Base-by-base conservation (phyloP, 2,797 vertebrate species). In the Thunnus albacares region DNA sequence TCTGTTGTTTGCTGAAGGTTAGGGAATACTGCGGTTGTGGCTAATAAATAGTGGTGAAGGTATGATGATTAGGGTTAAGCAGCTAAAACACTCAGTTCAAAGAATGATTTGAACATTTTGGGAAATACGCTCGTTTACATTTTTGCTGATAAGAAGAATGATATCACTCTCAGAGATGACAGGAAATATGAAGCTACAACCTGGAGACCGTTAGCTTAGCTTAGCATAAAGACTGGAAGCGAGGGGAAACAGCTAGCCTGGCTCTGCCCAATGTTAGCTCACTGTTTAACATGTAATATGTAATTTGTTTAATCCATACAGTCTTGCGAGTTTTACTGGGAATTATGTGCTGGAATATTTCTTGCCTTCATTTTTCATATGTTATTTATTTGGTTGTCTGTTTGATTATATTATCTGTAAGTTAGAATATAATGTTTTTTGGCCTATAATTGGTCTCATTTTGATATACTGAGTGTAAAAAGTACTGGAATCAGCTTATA, bases 151-250 rank as follows among this genome's bases (percentile, higher is more conserved):
- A 2, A 35, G 3, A 18, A 57, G 13, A 49, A 63, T 0, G 2
- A n/a, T 26, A 38, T 17, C 26, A 12, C 9, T 22, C 1, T 53
- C 15, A 45, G 4, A 43, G 7, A 43, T 43, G 6, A 15, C 3
- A 9, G 33, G 5, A n/a, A 53, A 63, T 53, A 49, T 26, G n/a
- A 64, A n/a, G 41, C 15, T 30, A 6, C 28, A 38, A 28, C 20
- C 52, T 33, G n/a, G 17, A 67, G 33, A 30, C 17, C 5, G 5
- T 61, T 56, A 70, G 6, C 12, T 38, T 38, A 38, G 11, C 38
- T 33, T 38, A 62, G 58, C 57, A 69, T 55, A 15, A 33, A 62
- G 65, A 75, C 24, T 55, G 8, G 17, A 47, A 61, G 53, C 51
- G 51, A 49, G 13, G 14, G 17, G 45, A 5, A 9, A 38, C 6